A percentile compares a stretch with the other conserved stretches of the same genome.
These are phyloP conservation scores for Myrmecobius fasciatus DNA, from an alignment of 2,113 vertebrate species.

Conservation along the genomic window DNA sequence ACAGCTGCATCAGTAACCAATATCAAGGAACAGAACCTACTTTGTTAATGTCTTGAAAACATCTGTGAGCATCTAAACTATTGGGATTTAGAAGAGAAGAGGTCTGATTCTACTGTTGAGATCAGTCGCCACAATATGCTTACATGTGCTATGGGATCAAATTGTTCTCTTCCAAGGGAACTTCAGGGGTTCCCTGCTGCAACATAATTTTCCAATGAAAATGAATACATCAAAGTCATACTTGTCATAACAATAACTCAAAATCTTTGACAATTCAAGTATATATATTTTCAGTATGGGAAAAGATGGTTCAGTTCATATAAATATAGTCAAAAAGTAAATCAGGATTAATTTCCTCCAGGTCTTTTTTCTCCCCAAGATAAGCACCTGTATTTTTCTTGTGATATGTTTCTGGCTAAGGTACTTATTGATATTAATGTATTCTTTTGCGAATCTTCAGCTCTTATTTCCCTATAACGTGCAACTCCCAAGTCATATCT, in stretches of 20 bases:
- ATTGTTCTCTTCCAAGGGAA: conserved; percentile 52
- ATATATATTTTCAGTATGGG: not conserved
- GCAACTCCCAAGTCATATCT: not conserved
- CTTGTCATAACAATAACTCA: not conserved
- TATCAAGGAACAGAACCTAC: conserved; percentile 63
- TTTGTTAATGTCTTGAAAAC: conserved; percentile 68
- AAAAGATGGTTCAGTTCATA: not conserved
- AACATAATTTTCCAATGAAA: conserved; percentile 36
- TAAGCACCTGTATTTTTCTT: conserved; percentile 1
- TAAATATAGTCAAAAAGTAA: conserved; percentile 8
- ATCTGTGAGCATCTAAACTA: conserved; percentile 70
- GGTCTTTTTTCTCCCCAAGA: conserved; percentile 1
- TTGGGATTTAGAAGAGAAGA: conserved; percentile 44
- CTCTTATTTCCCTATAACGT: not conserved
- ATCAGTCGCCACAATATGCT: conserved; percentile 56
- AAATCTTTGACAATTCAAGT: not conserved
- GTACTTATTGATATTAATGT: not conserved
- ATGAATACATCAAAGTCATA: not conserved
- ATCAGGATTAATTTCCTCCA: not conserved
- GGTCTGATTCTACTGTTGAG: conserved; percentile 44
- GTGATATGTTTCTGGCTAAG: not conserved
- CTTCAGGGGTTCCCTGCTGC: conserved; percentile 23
- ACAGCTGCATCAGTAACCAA: conserved; percentile 80
- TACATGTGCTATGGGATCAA: conserved; percentile 25
- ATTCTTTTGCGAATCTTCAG: not conserved